A percentile compares a stretch with the other conserved stretches of the same genome.
phyloP scores from a whole-genome alignment of 2,888 invertebrate genomes.

The Andricus curvator region DNA sequence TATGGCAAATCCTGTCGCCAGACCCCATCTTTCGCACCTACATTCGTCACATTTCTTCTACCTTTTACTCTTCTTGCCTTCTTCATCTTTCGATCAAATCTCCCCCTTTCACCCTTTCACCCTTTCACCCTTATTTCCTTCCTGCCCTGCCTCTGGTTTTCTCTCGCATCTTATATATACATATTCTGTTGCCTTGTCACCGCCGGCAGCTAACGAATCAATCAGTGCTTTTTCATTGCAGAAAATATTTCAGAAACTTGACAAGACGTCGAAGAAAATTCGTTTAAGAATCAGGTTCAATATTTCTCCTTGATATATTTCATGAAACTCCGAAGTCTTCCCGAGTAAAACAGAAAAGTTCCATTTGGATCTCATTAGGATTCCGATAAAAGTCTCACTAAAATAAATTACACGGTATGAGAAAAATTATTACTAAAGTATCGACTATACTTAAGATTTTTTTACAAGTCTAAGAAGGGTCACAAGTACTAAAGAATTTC shows the following conservation, averaged over 20 bases:
- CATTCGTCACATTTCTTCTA: conserved; percentile 33
- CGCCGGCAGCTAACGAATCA: neutral
- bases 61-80: conserved; percentile 23
- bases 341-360: too few relatives aligned
- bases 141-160: neutral
- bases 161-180: neutral
- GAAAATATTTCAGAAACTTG: neutral
- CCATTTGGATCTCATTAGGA: too few relatives aligned
- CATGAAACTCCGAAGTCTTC: too few relatives aligned
- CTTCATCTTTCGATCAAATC: conserved; percentile 22
- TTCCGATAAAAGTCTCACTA: too few relatives aligned
- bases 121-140: neutral
- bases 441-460: too few relatives aligned
- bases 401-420: too few relatives aligned
- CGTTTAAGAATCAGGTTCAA: neutral
- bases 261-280: neutral
- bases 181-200: neutral
- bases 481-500: too few relatives aligned
- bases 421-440: too few relatives aligned
- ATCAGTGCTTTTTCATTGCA: neutral
- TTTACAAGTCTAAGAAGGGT: too few relatives aligned
- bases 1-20: conserved; percentile 30
- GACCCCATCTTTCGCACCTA: conserved; percentile 35
- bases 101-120: too few relatives aligned
- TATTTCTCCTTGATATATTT: neutral